Evolutionary conservation across 2,888 invertebrate genomes (phyloP).

Genomic region (Acanthacorydalis orientalis): DNA sequence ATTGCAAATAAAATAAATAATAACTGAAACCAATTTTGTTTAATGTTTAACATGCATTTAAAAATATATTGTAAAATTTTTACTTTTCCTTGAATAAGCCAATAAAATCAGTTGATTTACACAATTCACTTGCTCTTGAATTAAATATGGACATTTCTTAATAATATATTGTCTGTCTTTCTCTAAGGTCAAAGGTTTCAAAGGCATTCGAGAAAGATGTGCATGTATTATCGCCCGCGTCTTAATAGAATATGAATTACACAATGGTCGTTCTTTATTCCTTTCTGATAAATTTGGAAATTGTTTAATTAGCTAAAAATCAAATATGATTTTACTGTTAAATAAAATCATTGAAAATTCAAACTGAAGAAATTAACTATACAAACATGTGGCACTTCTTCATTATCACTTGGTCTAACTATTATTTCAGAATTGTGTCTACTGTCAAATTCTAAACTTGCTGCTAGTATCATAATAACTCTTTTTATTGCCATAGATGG

Average conservation of each 20-base stretch:
- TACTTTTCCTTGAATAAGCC: constrained; percentile 77
- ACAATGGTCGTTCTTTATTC: constrained; percentile 88
- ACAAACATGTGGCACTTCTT: constrained; percentile 79
- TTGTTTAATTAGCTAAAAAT: constrained; percentile 67
- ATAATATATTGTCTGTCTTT: constrained; percentile 70
- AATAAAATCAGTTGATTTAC: constrained; percentile 85
- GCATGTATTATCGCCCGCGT: constrained; percentile 91
- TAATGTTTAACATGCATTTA: too few species aligned
- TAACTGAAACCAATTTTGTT: too few species aligned
- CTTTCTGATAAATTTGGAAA: constrained; percentile 87
- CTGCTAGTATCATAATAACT: constrained; percentile 91
- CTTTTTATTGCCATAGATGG: constrained; percentile 90
- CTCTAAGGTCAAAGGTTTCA: constrained; percentile 65
- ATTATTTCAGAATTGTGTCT: constrained; percentile 86
- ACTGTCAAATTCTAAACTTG: constrained; percentile 91
- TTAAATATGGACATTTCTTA: constrained; percentile 82
- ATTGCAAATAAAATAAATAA: too few species aligned
- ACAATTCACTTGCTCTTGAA: constrained; percentile 95
- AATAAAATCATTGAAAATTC: background rate
- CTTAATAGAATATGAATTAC: constrained; percentile 80
- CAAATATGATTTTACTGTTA: background rate
- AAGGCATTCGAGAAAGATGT: constrained; percentile 70
- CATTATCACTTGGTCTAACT: constrained; percentile 84
- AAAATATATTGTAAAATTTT: constrained; percentile 18
- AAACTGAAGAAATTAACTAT: background rate